Evolutionary conservation across 2,888 invertebrate genomes (phyloP).

Genomic region (Strigamia crassipes): DNA sequence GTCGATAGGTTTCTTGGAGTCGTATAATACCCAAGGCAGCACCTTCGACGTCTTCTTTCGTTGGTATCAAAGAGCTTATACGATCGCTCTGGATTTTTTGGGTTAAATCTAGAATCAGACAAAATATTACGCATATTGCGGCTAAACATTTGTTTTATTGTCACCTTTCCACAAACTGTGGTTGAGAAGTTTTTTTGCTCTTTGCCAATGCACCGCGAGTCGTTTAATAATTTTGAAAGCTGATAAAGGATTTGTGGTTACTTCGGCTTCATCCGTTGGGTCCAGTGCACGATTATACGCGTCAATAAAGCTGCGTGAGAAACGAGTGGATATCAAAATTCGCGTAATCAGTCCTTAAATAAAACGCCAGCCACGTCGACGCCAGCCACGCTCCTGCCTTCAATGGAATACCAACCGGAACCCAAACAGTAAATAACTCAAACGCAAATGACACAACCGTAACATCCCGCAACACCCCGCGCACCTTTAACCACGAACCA

Average conservation of each 20-base stretch:
- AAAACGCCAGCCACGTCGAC: too few species aligned
- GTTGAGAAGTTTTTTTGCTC: too few species aligned
- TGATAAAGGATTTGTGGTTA: slow-evolving; percentile 55
- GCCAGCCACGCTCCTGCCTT: too few species aligned
- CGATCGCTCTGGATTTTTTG: background rate
- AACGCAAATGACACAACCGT: too few species aligned
- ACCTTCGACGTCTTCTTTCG: slow-evolving; percentile 55
- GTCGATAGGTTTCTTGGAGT: slow-evolving; percentile 55
- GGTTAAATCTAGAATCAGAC: background rate
- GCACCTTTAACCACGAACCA: too few species aligned
- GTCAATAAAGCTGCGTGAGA: slow-evolving; percentile 35
- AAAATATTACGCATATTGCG: too few species aligned
- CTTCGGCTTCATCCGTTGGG: slow-evolving; percentile 50
- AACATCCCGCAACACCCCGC: too few species aligned
- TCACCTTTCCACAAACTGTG: too few species aligned
- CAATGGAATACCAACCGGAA: too few species aligned
- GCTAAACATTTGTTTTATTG: background rate
- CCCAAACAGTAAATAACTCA: too few species aligned
- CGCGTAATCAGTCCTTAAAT: too few species aligned
- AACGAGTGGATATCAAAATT: background rate
- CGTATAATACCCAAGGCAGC: slow-evolving; percentile 56
- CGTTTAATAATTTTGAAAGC: slow-evolving; percentile 44
- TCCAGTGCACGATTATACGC: slow-evolving; percentile 36
- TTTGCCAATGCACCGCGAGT: too few species aligned
- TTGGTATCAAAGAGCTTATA: slow-evolving; percentile 51